Evolutionary conservation across 2,797 vertebrate species (phyloP), one percentile per base, ranked within the genome.

Genomic region (Pseudochromis fuscus): DNA sequence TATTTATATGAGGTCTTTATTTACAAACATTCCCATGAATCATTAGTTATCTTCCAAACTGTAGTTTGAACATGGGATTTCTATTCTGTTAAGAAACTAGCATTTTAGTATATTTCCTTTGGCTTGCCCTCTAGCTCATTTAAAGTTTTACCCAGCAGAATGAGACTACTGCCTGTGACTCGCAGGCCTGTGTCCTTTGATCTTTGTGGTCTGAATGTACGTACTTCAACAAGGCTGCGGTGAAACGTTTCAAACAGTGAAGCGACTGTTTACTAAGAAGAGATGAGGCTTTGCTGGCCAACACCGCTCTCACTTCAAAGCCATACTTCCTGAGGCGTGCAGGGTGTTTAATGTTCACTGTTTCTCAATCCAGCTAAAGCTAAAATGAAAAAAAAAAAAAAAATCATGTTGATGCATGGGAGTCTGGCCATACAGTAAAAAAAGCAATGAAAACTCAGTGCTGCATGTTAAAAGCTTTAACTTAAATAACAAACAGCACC

Each of bases 281-380:
- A 72, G 55, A 52, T 1, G 35, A 49, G 16, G 8, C 62, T 18
- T 15, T 9, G 44, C 52, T 85, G 75, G 70, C 72, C 75, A 21
- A 33, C 23, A 7, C 7, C 8, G 24, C 15, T 64, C 55, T 40
- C 45, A 2, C 59, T 45, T 42, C n/a, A 2, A 52, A 46, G 6
- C 38, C 21, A 3, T 4, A 42, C 66, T 69, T 84, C 79, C 75
- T 72, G 72, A 48, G 65, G 23, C 1, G 15, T 58, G 71, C 55
- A 46, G 25, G 27, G 38, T 16, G 38, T 10, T 12, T 21, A 2
- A 10, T 16, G 37, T 16, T 65, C 21, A 6, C 1, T 1, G 23
- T 35, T 44, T 68, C 28, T 58, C 42, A 52, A 11, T 28, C 0
- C 0, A 40, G 37, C 3, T 42, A 10, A 40, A 48, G 50, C 19